These are phyloP conservation scores for Scatophagus argus DNA, from an alignment of 2,113 vertebrate species.

Conservation along the genomic window DNA sequence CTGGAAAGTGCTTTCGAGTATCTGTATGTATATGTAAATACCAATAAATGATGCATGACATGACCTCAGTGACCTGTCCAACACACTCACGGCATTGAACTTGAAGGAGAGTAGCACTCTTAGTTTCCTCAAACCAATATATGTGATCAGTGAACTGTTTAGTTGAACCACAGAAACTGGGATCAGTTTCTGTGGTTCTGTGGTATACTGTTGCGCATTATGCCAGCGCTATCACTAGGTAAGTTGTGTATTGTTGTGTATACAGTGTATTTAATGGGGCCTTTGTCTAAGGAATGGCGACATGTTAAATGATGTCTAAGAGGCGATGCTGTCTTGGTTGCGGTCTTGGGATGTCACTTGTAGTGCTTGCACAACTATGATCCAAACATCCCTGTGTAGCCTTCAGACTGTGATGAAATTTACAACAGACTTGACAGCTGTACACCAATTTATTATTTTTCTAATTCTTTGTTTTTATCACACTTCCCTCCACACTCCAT, in stretches of 20 bases:
- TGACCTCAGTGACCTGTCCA: not conserved
- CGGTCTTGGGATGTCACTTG: not conserved
- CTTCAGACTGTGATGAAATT: not conserved
- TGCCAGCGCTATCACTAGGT: not conserved
- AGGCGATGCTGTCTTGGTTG: not conserved
- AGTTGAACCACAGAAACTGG: too few relatives aligned
- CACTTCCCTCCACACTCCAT: not conserved
- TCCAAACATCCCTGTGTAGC: not conserved
- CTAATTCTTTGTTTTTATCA: not conserved
- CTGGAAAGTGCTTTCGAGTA: not conserved
- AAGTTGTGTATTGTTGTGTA: not conserved
- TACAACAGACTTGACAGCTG: not conserved
- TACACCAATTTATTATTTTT: not conserved
- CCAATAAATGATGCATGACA: conserved; percentile 21
- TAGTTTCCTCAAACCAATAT: not conserved
- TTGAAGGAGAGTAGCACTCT: not conserved
- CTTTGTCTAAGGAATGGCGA: not conserved
- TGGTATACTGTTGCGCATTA: not conserved
- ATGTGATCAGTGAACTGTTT: not conserved
- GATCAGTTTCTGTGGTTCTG: too few relatives aligned
- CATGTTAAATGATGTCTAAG: not conserved
- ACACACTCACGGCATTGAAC: not conserved
- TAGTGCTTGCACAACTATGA: not conserved
- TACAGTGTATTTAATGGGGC: not conserved
- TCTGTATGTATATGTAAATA: conserved; percentile 34